Percentiles rank a stretch among this genome's conserved stretches.
Conservation (phyloP, 2,888 invertebrate species). For the Callyntrura sp. region DNA sequence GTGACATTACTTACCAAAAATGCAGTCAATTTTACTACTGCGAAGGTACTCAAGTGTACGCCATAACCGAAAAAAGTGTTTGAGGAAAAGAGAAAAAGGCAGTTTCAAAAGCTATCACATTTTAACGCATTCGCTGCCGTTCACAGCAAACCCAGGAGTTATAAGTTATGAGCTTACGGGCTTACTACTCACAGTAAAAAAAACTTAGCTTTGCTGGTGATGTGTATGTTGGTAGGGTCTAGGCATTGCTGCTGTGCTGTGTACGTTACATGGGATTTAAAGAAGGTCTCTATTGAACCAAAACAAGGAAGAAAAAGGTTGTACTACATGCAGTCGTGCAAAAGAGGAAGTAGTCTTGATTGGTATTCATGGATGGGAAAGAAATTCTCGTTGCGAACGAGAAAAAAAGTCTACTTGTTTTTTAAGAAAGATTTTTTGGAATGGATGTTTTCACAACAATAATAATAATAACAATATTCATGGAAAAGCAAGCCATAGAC, state of each 20-base stretch:
- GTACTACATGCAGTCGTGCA: slow-evolving; percentile 34
- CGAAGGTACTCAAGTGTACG: slow-evolving; percentile 44
- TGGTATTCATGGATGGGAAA: slow-evolving; percentile 66
- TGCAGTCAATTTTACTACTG: slow-evolving; percentile 53
- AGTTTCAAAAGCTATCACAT: slow-evolving; percentile 64
- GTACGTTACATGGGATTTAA: slow-evolving; percentile 8
- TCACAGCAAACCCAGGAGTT: background rate
- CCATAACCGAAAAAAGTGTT: slow-evolving; percentile 47
- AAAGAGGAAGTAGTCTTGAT: background rate
- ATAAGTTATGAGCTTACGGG: slow-evolving; percentile 60
- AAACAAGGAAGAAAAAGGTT: background rate
- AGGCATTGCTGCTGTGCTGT: background rate
- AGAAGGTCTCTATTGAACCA: background rate
- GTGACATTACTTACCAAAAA: slow-evolving; percentile 46
- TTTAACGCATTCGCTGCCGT: slow-evolving; percentile 64
- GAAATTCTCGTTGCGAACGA: slow-evolving; percentile 29
- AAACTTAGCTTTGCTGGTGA: slow-evolving; percentile 6
- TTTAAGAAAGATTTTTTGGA: slow-evolving; percentile 19
- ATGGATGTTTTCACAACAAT: background rate
- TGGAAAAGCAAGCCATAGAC: background rate
- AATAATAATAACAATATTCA: slow-evolving; percentile 21
- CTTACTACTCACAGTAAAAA: background rate
- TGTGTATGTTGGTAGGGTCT: background rate
- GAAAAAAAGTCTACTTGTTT: slow-evolving; percentile 44
- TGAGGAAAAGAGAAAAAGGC: slow-evolving; percentile 4